phyloP scores from a whole-genome alignment of 2,113 vertebrate species.

The Sceloporus tristichus region DNA sequence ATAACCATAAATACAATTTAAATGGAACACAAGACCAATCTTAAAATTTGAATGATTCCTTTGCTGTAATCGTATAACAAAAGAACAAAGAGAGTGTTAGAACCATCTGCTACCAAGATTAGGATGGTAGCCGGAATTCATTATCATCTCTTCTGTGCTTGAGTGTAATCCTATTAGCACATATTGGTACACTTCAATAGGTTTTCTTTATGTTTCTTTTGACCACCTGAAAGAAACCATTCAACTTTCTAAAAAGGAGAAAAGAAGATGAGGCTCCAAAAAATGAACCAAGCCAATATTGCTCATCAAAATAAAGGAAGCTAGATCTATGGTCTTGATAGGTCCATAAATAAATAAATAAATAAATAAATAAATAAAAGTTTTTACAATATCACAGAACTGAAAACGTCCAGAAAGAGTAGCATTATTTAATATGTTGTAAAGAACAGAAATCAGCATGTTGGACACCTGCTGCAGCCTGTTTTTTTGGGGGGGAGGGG shows the following conservation, averaged over 20 bases:
- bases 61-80: slow-evolving; percentile 26
- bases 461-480: neutral
- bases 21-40: slow-evolving; percentile 24
- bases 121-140: slow-evolving; percentile 27
- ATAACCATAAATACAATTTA: neutral
- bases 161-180: neutral
- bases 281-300: neutral
- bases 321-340: neutral
- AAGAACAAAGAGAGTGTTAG: slow-evolving; percentile 38
- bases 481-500: no score
- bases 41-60: slow-evolving; percentile 33
- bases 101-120: slow-evolving; percentile 55
- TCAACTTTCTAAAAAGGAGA: neutral
- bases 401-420: neutral
- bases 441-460: neutral
- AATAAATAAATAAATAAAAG: neutral
- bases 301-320: neutral
- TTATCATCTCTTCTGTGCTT: neutral
- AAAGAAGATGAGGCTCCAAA: neutral
- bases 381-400: neutral
- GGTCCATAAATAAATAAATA: neutral
- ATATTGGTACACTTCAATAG: slow-evolving; percentile 29
- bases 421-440: neutral
- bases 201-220: slow-evolving; percentile 13
- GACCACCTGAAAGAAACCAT: neutral